These are phyloP conservation scores for Neotoma lepida DNA, from an alignment of 2,113 vertebrate species.

Conservation along the genomic window DNA sequence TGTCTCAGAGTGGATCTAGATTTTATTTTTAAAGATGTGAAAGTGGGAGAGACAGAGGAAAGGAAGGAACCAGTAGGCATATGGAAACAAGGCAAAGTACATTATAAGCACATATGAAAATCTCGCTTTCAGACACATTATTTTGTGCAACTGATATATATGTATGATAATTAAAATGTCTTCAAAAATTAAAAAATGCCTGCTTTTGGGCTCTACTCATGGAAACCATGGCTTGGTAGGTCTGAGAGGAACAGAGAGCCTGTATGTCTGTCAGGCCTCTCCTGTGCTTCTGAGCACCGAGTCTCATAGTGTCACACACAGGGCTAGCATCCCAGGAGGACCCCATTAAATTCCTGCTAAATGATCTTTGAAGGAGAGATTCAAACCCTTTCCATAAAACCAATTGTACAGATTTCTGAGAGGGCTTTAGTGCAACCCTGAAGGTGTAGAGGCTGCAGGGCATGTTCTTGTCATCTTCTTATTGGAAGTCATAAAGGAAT, in stretches of 20 bases:
- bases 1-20: not conserved
- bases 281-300: not conserved
- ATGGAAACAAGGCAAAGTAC: not conserved
- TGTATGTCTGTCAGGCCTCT: not conserved
- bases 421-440: not conserved
- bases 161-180: not conserved
- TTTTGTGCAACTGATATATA: not conserved
- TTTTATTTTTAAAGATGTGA: not conserved
- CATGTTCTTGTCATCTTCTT: slow-evolving; percentile 65
- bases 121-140: not conserved
- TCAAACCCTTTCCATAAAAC: slow-evolving; percentile 34
- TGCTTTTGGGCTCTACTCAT: not conserved
- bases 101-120: not conserved
- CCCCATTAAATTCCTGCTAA: slow-evolving; percentile 2
- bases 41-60: not conserved
- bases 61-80: not conserved
- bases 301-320: not conserved
- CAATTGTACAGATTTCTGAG: not conserved
- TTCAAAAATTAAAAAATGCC: not conserved
- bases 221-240: not conserved
- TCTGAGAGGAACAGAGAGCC: not conserved
- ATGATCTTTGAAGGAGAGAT: slow-evolving; percentile 54
- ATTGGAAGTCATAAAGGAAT: slow-evolving; percentile 66
- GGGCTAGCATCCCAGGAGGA: not conserved
- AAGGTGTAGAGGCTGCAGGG: slow-evolving; percentile 22